Conservation (phyloP, 2,888 invertebrate species). For the Tromatobia lineatoria region DNA sequence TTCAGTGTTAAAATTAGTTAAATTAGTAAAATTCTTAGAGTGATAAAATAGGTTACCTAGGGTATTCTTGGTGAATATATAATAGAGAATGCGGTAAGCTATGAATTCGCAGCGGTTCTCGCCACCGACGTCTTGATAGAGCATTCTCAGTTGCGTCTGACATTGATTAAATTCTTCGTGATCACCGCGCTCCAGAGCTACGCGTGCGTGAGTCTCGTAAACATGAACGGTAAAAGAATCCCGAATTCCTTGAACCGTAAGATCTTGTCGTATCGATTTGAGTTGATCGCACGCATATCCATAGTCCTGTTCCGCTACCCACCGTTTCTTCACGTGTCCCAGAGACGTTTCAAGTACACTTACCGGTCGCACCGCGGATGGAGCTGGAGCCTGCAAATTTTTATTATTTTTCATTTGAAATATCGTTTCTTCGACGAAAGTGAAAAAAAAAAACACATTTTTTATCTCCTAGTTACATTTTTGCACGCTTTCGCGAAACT, state of each 20-base stretch:
- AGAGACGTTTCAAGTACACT: constrained; percentile 94
- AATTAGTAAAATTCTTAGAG: neutral
- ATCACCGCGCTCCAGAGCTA: constrained; percentile 98
- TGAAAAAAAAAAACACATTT: too few relatives aligned
- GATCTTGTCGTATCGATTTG: constrained; percentile 99
- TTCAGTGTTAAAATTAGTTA: too few relatives aligned
- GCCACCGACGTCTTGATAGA: constrained; percentile 93
- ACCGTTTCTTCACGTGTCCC: constrained; percentile 95
- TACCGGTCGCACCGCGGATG: constrained; percentile 96
- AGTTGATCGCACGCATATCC: constrained; percentile 99
- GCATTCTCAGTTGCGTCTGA: constrained; percentile 98
- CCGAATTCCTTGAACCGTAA: constrained; percentile 98
- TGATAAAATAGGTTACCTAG: constrained; percentile 89
- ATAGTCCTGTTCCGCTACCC: constrained; percentile 97
- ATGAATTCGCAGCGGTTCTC: constrained; percentile 96
- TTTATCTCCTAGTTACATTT: too few relatives aligned
- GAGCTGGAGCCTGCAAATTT: constrained; percentile 93
- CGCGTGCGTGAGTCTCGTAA: constrained; percentile 99
- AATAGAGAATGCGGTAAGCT: constrained; percentile 98
- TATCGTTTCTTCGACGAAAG: too few relatives aligned
- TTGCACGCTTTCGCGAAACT: too few relatives aligned
- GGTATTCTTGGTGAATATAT: constrained; percentile 98
- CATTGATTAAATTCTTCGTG: constrained; percentile 99
- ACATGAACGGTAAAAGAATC: constrained; percentile 98
- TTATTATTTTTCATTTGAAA: neutral